Conservation (phyloP, 2,113 vertebrate species). For the Corynorhinus townsendii region DNA sequence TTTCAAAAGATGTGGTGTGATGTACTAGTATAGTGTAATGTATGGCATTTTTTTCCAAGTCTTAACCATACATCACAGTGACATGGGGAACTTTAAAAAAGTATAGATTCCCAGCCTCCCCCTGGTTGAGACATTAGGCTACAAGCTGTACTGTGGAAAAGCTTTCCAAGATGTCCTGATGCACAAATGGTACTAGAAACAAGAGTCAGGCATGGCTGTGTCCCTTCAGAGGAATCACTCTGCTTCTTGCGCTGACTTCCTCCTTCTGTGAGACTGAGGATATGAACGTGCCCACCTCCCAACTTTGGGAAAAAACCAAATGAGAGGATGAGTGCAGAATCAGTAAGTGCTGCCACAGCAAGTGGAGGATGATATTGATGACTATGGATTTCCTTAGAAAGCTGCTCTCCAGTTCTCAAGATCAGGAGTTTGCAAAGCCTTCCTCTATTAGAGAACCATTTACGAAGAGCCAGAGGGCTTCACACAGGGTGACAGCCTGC, state of each 20-base stretch:
- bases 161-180: not conserved
- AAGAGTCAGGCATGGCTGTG: not conserved
- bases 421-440: not conserved
- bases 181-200: not conserved
- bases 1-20: not conserved
- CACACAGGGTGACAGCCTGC: not conserved
- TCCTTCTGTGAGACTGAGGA: not conserved
- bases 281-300: not conserved
- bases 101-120: not conserved
- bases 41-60: not conserved
- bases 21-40: not conserved
- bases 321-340: not conserved
- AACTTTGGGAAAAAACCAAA: not conserved
- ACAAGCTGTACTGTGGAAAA: not conserved
- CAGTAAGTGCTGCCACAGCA: not conserved
- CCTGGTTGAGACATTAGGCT: not conserved
- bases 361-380: not conserved
- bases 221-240: not conserved
- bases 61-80: not conserved
- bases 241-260: not conserved
- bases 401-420: not conserved
- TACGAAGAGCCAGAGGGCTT: constrained; percentile 6
- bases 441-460: constrained; percentile 13
- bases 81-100: not conserved
- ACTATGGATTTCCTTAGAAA: not conserved